A percentile compares a stretch with the other conserved stretches of the same genome.
These are phyloP conservation scores for Mobula hypostoma DNA, from an alignment of 2,113 vertebrate species.

Conservation along the genomic window DNA sequence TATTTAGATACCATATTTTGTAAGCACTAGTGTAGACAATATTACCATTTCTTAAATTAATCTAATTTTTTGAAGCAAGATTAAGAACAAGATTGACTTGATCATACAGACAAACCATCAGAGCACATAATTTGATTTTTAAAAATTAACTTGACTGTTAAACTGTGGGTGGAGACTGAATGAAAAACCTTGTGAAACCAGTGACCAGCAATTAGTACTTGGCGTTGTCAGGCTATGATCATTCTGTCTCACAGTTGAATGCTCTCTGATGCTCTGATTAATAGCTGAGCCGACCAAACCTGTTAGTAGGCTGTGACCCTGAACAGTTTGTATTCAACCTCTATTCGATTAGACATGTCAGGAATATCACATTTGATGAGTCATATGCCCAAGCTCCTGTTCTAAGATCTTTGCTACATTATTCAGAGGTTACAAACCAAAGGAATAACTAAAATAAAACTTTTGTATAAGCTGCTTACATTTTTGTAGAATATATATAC, in stretches of 20 bases:
- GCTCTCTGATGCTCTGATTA: slow-evolving; percentile 54
- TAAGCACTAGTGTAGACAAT: neutral
- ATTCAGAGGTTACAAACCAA: neutral
- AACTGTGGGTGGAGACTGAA: slow-evolving; percentile 47
- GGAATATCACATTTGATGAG: slow-evolving; percentile 10
- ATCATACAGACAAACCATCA: neutral
- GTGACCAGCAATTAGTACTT: slow-evolving; percentile 61
- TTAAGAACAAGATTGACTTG: neutral
- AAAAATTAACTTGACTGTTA: slow-evolving; percentile 58
- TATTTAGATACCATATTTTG: neutral
- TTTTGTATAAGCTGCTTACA: neutral
- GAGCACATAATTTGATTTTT: slow-evolving; percentile 45
- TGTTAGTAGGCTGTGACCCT: slow-evolving; percentile 56
- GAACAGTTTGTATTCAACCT: slow-evolving; percentile 36
- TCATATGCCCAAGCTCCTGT: slow-evolving; percentile 17
- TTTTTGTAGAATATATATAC: neutral
- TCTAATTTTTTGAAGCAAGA: neutral
- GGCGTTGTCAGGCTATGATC: slow-evolving; percentile 48
- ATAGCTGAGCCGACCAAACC: slow-evolving; percentile 47
- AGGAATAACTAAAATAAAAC: slow-evolving; percentile 9
- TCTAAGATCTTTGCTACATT: slow-evolving; percentile 12
- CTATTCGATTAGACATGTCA: slow-evolving; percentile 30
- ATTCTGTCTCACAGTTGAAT: slow-evolving; percentile 50
- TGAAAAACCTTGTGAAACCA: neutral
- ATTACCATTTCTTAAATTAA: neutral